Evolutionary conservation across 2,888 invertebrate species (phyloP).

Genomic region (Andrena camellia): DNA sequence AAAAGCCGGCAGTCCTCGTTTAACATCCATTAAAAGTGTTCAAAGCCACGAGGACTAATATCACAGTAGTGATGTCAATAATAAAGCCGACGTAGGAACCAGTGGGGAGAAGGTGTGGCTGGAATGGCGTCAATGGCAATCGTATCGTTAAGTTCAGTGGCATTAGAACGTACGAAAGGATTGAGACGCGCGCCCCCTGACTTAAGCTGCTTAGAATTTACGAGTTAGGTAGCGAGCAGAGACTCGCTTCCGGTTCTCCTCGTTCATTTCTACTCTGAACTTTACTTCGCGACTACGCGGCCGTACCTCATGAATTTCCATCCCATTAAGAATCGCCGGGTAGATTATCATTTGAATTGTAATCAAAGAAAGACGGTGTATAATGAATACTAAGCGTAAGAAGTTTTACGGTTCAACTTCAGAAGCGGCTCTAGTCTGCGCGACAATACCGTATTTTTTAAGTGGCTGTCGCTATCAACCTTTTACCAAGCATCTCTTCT

Average conservation of each 20-base stretch:
- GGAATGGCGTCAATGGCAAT: constrained; percentile 22
- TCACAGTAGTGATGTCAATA: not conserved
- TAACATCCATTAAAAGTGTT: not conserved
- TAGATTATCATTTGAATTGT: constrained; percentile 54
- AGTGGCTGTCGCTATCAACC: not conserved
- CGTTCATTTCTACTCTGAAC: constrained; percentile 45
- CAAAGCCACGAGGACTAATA: not conserved
- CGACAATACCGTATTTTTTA: not conserved
- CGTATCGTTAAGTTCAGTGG: constrained; percentile 30
- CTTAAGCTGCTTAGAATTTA: constrained; percentile 72
- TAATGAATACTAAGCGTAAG: constrained; percentile 15
- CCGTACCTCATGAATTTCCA: constrained; percentile 58
- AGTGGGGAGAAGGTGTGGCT: constrained; percentile 15
- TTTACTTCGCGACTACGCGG: constrained; percentile 51
- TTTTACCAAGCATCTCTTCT: not conserved
- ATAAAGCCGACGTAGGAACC: not conserved
- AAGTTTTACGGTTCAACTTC: constrained; percentile 4
- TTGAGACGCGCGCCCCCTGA: constrained; percentile 42
- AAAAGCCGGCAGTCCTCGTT: no score
- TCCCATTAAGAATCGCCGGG: constrained; percentile 51
- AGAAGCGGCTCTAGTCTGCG: not conserved
- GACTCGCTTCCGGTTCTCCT: constrained; percentile 31
- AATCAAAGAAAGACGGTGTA: constrained; percentile 23
- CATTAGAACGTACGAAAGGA: constrained; percentile 45
- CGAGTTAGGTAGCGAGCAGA: constrained; percentile 54